Base-by-base conservation (phyloP, 2,888 invertebrate species). In the Oligia latruncula region DNA sequence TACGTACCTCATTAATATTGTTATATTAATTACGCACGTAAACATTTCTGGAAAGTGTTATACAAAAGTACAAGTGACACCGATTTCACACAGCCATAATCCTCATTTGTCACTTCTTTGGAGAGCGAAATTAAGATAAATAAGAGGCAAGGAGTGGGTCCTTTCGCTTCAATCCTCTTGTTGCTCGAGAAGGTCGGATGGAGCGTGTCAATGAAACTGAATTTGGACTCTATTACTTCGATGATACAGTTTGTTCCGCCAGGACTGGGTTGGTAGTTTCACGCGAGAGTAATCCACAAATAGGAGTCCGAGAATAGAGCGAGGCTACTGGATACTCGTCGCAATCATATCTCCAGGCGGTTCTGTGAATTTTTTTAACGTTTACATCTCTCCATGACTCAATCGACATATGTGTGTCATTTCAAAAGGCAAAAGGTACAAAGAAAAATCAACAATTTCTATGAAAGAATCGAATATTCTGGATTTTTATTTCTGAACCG, bases 231-330 rank as follows among this genome's bases (percentile, higher is more conserved):
- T 96, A 92, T 86, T 77, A 60, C 88, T 88, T 83, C 73, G 85
- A 87, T 79, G 80, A 89, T 95, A 96, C 89, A 93, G 94, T 93
- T 92, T 91, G 93, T 92, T 95, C 93, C 91, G 83, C 88, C 84
- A 83, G 87, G 90, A 90, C 89, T 91, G 89, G 89, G 90, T 90
- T 82, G 90, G 91, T 92, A 92, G 93, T 93, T 95, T 94, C 94
- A 93, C 92, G 92, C 92, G 92, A 94, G 94, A 94, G 94, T 95
- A 93, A 93, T 96, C 95, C 95, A 96, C 96, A 96, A 97, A 97
- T 97, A 97, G 96, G 94, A 93, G 94, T 94, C 94, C 95, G 92
- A 96, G 96, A 97, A 97, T 97, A 97, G 96, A 96, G 95, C 96
- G 96, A 97, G 96, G 96, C 96, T 96, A 96, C 95, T 96, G 96